A percentile compares a stretch with the other conserved stretches of the same genome.
Evolutionary conservation across 2,797 vertebrate genomes (phyloP).

Genomic region (Acanthiza pusilla): DNA sequence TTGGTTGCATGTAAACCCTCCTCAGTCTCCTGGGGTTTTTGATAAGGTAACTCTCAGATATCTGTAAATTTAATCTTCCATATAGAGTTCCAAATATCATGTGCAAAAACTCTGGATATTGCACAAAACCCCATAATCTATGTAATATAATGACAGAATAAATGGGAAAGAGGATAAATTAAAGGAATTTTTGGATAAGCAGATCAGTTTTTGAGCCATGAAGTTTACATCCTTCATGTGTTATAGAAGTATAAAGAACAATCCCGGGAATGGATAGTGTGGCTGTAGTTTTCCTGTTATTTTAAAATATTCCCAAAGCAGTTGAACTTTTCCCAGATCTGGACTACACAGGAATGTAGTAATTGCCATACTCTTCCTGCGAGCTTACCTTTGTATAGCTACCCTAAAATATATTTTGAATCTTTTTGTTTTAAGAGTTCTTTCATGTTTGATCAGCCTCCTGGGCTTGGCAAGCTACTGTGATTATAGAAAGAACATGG

Average conservation of each 20-base stretch:
- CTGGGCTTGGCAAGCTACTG: not conserved
- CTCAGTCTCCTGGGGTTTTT: not conserved
- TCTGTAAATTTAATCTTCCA: not conserved
- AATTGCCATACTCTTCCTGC: not conserved
- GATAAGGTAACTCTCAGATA: not conserved
- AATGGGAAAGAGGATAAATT: not conserved
- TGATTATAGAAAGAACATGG: not conserved
- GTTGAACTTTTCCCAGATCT: not conserved
- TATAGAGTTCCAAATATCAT: not conserved
- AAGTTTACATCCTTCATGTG: not conserved
- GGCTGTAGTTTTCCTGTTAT: not conserved
- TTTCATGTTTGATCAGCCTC: not conserved
- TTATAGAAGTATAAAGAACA: not conserved
- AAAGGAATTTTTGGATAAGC: not conserved
- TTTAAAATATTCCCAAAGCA: not conserved
- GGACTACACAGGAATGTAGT: not conserved
- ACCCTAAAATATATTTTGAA: not conserved
- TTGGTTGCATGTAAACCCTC: rapidly evolving
- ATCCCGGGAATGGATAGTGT: not conserved
- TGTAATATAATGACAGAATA: not conserved
- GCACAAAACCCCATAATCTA: not conserved
- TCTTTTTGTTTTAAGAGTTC: not conserved
- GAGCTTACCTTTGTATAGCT: not conserved
- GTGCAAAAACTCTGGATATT: not conserved
- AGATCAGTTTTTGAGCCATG: not conserved